Evolutionary conservation across 2,797 vertebrate genomes (phyloP), one percentile per base, ranked within the genome.

Genomic region (Neostethus bicornis): DNA sequence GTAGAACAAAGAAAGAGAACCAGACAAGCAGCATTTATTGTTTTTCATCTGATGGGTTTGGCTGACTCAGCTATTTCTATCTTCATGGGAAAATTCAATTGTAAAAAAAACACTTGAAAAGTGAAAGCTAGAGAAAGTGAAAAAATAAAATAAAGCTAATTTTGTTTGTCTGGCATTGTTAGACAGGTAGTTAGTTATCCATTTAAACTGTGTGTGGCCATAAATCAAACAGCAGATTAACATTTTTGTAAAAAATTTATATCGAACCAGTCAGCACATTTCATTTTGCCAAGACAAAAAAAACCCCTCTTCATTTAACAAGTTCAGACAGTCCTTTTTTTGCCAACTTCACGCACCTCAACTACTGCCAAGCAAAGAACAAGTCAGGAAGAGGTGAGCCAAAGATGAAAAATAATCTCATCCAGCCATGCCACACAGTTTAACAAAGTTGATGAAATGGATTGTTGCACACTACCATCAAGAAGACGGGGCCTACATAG

Each of bases 1-100:
- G 21, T 0, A 4, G 23, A 61, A 75, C 44, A 56, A 76, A 60
- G 38, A 32, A n/a, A 20, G 4, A 3, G 55, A 89, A 90, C 88
- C 69, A 48, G 90, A 73, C 5, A 0, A 52, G 77, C 81, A 7
- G 37, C 89, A 90, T 90, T 72, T 87, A 67, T 67, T 4, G 5
- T 24, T 43, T n/a, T 58, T 66, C 32, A 56, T 21, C 24, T 28
- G 17, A 41, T 24, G 55, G 62, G 81, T 32, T 60, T 53, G 85
- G 72, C 55, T 47, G 60, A 75, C 51, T 58, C 2, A 5, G 16
- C 26, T 70, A 14, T 63, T 26, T 7, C 9, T 21, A 46, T 29
- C 2, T 24, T 56, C 51, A 28, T n/a, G 20, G 28, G 25, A 49
- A 66, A 52, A 28, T 48, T 13, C 14, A 47, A 51, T 55, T 12